Percentiles rank a stretch among this genome's conserved stretches.
Evolutionary conservation across 2,113 vertebrate genomes (phyloP).

Genomic region (Podiceps cristatus): DNA sequence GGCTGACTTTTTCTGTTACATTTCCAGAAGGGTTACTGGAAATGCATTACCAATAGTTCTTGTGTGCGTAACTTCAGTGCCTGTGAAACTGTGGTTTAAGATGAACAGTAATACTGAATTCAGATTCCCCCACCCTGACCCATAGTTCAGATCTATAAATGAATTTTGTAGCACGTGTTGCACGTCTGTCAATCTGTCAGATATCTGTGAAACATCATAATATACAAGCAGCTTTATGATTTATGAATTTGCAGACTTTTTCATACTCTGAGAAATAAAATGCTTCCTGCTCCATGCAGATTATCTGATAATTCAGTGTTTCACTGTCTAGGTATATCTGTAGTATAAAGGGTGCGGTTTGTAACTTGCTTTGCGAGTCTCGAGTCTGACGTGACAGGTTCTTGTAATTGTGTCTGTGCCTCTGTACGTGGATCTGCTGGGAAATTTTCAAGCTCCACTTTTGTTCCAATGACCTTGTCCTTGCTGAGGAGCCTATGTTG

Average conservation of each 20-base stretch:
- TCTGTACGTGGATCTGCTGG: neutral
- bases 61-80: neutral
- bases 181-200: neutral
- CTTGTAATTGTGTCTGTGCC: neutral
- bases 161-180: neutral
- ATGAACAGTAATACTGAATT: neutral
- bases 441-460: neutral
- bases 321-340: neutral
- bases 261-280: neutral
- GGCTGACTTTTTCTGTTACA: neutral
- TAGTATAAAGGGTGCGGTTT: neutral
- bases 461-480: neutral
- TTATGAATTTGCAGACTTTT: neutral
- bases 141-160: neutral
- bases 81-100: neutral
- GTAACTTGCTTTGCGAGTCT: neutral
- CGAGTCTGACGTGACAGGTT: neutral
- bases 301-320: neutral
- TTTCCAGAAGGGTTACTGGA: conserved; percentile 2
- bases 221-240: neutral
- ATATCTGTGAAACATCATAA: neutral
- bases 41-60: neutral
- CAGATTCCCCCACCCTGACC: neutral
- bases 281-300: neutral
- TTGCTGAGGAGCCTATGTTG: neutral